A percentile compares a stretch with the other conserved stretches of the same genome.
Conservation (phyloP, 2,888 invertebrate genomes). For the Allolobophora icterica region DNA sequence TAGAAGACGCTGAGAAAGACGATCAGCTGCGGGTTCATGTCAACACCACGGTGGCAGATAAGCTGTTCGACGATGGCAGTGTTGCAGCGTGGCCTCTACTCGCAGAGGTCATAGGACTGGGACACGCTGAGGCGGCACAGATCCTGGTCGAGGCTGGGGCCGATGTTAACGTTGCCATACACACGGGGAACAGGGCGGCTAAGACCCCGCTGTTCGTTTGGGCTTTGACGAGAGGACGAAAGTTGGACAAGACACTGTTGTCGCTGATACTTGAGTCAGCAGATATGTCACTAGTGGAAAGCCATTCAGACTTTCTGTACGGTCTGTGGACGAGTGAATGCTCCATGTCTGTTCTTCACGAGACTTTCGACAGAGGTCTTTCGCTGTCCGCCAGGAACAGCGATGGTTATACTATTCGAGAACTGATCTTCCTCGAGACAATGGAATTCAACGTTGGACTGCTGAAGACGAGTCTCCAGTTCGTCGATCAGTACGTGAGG, state of each 20-base stretch:
- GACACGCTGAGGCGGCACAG: background rate
- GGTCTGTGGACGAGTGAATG: background rate
- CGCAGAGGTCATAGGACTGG: background rate
- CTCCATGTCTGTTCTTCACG: background rate
- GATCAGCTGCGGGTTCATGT: background rate
- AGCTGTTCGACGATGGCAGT: background rate
- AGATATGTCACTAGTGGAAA: background rate
- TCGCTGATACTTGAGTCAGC: background rate
- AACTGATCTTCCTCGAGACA: background rate
- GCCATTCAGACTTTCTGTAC: slow-evolving; percentile 8
- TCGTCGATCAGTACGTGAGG: background rate
- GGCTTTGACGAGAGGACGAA: background rate
- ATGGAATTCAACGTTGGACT: background rate
- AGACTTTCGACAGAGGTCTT: background rate
- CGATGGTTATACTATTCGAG: slow-evolving; percentile 18
- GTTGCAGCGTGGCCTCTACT: background rate
- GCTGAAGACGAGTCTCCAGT: background rate
- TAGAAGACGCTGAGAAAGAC: background rate
- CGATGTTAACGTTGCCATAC: background rate
- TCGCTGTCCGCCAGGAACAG: background rate
- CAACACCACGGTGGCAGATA: background rate
- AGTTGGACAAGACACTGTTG: background rate
- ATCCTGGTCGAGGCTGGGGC: background rate
- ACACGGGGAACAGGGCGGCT: background rate
- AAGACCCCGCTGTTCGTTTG: background rate